Base-by-base conservation (phyloP, 2,888 invertebrate genomes). In the Drosophila helvetica region DNA sequence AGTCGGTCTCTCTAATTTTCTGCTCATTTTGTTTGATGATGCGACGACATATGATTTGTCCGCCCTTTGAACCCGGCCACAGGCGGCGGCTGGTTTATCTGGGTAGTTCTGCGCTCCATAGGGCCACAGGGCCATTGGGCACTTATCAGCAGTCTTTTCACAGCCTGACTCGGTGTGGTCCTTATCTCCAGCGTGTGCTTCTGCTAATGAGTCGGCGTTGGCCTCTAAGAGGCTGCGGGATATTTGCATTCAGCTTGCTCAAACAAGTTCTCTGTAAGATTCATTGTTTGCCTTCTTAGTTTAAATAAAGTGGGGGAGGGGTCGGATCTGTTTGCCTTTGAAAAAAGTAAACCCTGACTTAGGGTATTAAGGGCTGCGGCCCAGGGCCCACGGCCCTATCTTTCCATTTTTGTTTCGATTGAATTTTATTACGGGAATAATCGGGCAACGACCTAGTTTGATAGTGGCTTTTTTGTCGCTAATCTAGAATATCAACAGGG, bases 1-100 rank as follows among this genome's bases (percentile, higher is more conserved):
- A 80, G 80, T 80, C 64, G 57, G 48, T 68, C 74, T 60, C 66
- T 65, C 77, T 77, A 86, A 88, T 86, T 86, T 86, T 82, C 78
- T 81, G 76, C 79, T 74, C 73, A 80, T 75, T 78, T 78, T 81
- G 75, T 71, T 74, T 80, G 70, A 82, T 78, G 72, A 77, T 81
- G 73, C 73, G 74, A 80, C 82, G 70, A 57, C 56, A 69, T 50
- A 55, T 47, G 57, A 70, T 54, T 68, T 56, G 85, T 66, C 79
- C 78, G 68, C 72, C 55, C 86, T 88, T 88, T 88, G 88, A 88
- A 81, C 79, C 76, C 27, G 7, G 27, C 27, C 7, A 7, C 27
- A 8, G 7, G 25, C 25, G 30, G 46, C 22, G 22, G 22, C 4
- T 22, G 22, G 22, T 73, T 75, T 69, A 77, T 74, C 80, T 58